Base-by-base conservation (phyloP, 2,113 vertebrate genomes). In the Caranx melampygus region DNA sequence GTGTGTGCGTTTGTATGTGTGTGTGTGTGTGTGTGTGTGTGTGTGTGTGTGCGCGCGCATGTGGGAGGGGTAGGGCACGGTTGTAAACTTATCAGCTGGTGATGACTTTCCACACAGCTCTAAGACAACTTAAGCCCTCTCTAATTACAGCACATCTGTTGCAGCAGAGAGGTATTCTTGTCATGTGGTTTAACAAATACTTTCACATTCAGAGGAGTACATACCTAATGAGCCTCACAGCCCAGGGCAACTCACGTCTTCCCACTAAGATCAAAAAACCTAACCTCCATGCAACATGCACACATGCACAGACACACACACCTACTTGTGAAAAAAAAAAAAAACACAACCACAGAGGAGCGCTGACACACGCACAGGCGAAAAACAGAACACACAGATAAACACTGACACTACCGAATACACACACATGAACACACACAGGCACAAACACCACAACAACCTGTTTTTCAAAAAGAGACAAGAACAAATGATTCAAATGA, bases 141-240 rank as follows among this genome's bases (percentile, higher is more conserved):
- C 91, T 95, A 95, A 95, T 95, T 95, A 95, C 91, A 77, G 91
- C 94, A 95, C 94, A 95, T 95, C 94, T 95, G 94, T 95, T 95
- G 92, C 88, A 90, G 92, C 87, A 85, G 90, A 90, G 88, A 94
- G 91, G 92, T 92, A 92, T 94, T 94, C 93, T 92, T 91, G 92
- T 93, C 92, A 93, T 92, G 93, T 92, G 94, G 90, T 94, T 95
- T 90, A 94, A 94, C 93, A 94, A 95, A 95, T 95, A 95, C 94
- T 94, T 92, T 93, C 60, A 75, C 94, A 94, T 94, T 94, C 92
- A 89, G 78, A 93, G 85, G 87, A 94, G 91, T 87, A 92, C 90
- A 92, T 91, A 93, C 89, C 89, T 94, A 95, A 95, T 95, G 94
- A 95, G 93, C 83, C 87, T 89, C 89, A 89, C 85, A 82, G 91